Evolutionary conservation across 2,113 vertebrate genomes (phyloP), one percentile per base, ranked within the genome.

Genomic region (Corapipo altera): DNA sequence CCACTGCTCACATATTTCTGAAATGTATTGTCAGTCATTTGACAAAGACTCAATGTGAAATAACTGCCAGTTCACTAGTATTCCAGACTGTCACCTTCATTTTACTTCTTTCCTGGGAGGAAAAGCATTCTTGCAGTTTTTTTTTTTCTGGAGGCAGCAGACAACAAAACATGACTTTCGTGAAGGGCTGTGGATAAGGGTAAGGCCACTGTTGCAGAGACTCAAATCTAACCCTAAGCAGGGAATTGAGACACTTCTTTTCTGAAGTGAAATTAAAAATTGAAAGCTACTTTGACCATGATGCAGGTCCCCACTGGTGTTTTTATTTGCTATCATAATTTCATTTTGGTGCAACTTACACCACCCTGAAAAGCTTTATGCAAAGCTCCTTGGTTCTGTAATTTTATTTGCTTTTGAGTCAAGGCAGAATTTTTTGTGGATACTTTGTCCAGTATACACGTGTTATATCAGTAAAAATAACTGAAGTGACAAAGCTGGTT

Each of bases 21-120:
- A 85, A 81, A 46, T 78, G n/a, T 84, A 16, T 76, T 93, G 87
- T 94, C 84, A 88, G 62, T 61, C 17, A 14, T 92, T 87, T 89
- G 91, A 89, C 77, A 85, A 80, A 86, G 49, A 69, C 62, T 82
- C 58, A 23, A 0, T 49, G 71, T 93, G 71, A 91, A 89, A 73
- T 65, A 89, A 72, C 58, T 82, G 66, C 37, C 24, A 54, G 70
- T 79, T 91, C 70, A 57, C 73, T 65, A 22, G 26, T 30, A 85
- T 89, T 88, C 73, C 77, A 65, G 54, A 43, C 49, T 82, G 74
- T 85, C 80, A 70, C 77, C 54, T 76, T 88, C 52, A 32, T 81
- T 95, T 87, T 89, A 49, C 74, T 72, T 64, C 61, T 84, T 94
- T 85, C 23, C 33, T 82, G 80, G 54, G 44, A 95, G 49, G 12